Percentiles rank a stretch among this genome's conserved stretches.
Conservation (phyloP, 2,113 vertebrate genomes). For the Thamnophis sirtalis region DNA sequence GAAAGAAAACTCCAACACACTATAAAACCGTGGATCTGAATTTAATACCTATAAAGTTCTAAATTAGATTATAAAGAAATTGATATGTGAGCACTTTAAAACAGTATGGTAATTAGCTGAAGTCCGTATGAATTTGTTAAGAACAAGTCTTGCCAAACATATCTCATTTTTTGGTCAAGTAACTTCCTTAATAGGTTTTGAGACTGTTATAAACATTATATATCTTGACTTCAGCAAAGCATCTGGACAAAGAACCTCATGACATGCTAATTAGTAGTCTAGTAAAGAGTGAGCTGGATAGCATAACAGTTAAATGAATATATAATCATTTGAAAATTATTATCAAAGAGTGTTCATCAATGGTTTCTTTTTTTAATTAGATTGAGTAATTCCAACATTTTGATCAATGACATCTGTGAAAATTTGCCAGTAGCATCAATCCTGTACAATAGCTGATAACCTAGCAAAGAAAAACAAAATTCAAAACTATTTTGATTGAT, state of each 20-base stretch:
- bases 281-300: background rate
- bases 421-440: background rate
- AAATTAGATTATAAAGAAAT: background rate
- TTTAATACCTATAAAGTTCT: background rate
- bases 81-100: background rate
- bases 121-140: background rate
- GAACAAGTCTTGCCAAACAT: background rate
- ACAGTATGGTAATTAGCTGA: background rate
- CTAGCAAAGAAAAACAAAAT: background rate
- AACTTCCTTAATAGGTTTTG: background rate
- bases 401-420: background rate
- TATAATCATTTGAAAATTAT: background rate
- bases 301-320: background rate
- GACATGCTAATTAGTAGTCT: background rate
- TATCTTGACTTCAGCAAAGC: background rate
- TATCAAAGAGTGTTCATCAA: background rate
- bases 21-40: background rate
- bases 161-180: background rate
- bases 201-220: background rate
- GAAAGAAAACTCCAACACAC: background rate
- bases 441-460: background rate
- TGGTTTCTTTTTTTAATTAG: background rate
- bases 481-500: background rate
- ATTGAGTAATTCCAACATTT: background rate
- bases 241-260: background rate